A percentile compares a stretch with the other conserved stretches of the same genome.
Conservation (phyloP, 1,140 invertebrate species). For the Pseudobourletiella spinata region DNA sequence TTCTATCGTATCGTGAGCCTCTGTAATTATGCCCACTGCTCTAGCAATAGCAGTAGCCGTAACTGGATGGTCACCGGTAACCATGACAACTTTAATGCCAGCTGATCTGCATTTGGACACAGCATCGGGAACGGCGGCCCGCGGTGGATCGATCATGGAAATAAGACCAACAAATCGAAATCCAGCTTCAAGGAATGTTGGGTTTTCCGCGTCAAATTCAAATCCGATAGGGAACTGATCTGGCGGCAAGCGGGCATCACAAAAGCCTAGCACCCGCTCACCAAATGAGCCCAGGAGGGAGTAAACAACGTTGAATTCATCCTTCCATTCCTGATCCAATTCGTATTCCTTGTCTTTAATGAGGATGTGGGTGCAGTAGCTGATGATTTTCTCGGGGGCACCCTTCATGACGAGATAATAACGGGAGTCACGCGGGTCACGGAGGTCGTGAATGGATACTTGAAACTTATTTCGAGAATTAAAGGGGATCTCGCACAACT, state of each 20-base stretch:
- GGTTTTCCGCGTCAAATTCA: constrained; percentile 42
- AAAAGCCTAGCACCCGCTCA: constrained; percentile 49
- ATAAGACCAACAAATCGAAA: constrained; percentile 44
- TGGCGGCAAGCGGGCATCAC: constrained; percentile 41
- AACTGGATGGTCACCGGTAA: constrained; percentile 59
- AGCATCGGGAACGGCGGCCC: constrained; percentile 44
- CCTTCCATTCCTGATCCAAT: constrained; percentile 47
- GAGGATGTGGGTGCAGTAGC: constrained; percentile 52
- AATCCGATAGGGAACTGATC: constrained; percentile 42
- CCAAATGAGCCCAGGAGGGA: constrained; percentile 56
- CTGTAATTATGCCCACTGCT: constrained; percentile 39
- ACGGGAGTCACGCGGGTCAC: constrained; percentile 20
- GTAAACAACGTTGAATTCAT: constrained; percentile 52
- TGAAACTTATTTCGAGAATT: constrained; percentile 42
- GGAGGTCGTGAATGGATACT: constrained; percentile 23
- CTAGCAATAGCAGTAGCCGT: constrained; percentile 49
- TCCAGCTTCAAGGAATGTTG: constrained; percentile 40
- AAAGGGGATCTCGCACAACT: constrained; percentile 40
- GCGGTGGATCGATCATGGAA: constrained; percentile 43
- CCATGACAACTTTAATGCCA: constrained; percentile 44
- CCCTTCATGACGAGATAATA: constrained; percentile 41
- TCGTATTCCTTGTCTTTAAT: constrained; percentile 45
- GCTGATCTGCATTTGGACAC: constrained; percentile 43
- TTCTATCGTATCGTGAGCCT: constrained; percentile 46
- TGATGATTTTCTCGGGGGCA: constrained; percentile 57